Evolutionary conservation across 2,113 vertebrate species (phyloP).

Genomic region (Lonchura striata): DNA sequence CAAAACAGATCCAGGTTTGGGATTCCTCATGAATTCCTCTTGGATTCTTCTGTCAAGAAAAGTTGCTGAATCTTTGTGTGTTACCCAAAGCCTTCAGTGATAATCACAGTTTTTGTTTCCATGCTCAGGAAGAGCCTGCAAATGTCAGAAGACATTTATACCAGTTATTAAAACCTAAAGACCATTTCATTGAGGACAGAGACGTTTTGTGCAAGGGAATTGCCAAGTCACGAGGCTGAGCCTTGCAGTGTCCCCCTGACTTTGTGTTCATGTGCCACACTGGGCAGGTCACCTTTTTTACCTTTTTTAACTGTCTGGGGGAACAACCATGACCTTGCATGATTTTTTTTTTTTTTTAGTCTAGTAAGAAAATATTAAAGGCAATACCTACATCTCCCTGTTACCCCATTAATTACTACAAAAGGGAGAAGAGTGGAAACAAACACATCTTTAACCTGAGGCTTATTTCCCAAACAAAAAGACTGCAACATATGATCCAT

Average conservation of each 20-base stretch:
- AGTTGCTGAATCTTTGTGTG: background rate
- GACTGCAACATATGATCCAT: background rate
- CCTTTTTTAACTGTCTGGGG: background rate
- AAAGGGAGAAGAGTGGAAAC: background rate
- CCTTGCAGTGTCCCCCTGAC: too few species aligned
- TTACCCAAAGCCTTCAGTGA: background rate
- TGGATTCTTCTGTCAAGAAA: background rate
- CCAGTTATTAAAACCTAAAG: background rate
- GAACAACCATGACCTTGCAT: background rate
- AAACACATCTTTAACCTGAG: background rate
- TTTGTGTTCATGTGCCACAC: background rate
- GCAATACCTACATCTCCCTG: background rate
- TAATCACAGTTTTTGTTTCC: background rate
- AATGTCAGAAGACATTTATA: background rate
- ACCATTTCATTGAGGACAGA: background rate
- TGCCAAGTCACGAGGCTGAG: fast-evolving
- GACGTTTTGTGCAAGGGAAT: background rate
- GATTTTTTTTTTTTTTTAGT: background rate
- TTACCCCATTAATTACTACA: background rate
- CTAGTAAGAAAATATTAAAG: background rate
- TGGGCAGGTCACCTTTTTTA: background rate
- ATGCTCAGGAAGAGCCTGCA: background rate
- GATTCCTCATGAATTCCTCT: background rate
- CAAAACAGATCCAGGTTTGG: background rate
- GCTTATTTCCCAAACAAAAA: background rate